A percentile compares a stretch with the other conserved stretches of the same genome.
phyloP scores from a whole-genome alignment of 2,888 invertebrate species.

The Atrina japonica region DNA sequence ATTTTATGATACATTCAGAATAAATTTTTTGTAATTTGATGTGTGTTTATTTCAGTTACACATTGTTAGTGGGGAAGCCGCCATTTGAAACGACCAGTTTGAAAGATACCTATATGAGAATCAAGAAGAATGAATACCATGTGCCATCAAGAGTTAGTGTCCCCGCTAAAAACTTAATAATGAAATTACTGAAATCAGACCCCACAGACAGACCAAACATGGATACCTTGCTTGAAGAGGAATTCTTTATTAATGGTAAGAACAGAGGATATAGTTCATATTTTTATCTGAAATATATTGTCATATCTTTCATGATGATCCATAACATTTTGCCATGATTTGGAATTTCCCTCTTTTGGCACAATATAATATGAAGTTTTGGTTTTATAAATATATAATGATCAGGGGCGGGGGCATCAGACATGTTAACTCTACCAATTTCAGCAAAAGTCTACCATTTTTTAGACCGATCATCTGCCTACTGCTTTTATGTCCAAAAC shows the following conservation, averaged over 20 bases:
- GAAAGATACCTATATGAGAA: conserved; percentile 96
- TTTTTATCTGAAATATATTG: no score
- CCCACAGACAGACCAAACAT: conserved; percentile 82
- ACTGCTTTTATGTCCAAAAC: no score
- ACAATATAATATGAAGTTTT: no score
- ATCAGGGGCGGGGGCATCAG: no score
- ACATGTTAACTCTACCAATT: no score
- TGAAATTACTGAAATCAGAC: conserved; percentile 81
- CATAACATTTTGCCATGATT: no score
- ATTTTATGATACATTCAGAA: background rate
- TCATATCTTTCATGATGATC: no score
- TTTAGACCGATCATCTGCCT: no score
- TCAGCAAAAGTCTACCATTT: no score
- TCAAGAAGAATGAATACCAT: conserved; percentile 96
- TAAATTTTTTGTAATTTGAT: background rate
- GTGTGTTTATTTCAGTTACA: conserved; percentile 84
- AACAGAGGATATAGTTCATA: no score
- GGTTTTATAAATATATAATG: no score
- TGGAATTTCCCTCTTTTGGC: no score
- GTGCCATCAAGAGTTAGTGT: conserved; percentile 82
- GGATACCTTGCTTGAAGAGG: conserved; percentile 78
- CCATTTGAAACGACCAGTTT: conserved; percentile 98
- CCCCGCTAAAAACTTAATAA: conserved; percentile 79
- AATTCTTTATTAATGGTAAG: conserved; percentile 76
- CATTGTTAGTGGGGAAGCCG: conserved; percentile 96